Base-by-base conservation (phyloP, 1,140 invertebrate species). In the Neelides sp. region DNA sequence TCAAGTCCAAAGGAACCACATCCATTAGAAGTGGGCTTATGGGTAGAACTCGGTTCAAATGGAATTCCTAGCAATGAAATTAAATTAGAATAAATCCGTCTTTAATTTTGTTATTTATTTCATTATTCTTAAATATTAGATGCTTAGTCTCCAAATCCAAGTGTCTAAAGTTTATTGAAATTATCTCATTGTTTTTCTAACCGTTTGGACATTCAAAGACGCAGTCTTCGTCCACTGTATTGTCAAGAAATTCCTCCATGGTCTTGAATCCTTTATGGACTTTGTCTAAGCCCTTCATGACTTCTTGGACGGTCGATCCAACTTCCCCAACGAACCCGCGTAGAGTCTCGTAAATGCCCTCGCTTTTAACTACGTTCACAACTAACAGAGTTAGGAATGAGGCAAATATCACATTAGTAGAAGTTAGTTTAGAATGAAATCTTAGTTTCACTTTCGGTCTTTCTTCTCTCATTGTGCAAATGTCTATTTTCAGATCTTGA, bases 211-310 rank as follows among this genome's bases (percentile, higher is more conserved):
- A 90, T 48, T 74, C 68, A 64, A 75, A 88, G 26, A 81, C 66
- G 61, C 85, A 90, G 40, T 81, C 74, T 65, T 90, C 85, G 61
- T 86, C 84, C 10, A 86, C 78, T 12, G 84, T 82, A 3, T 82
- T 81, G 66, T 87, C 80, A 50, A 88, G 80, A 4, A 88, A 78
- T 52, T 87, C 82, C 61, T 87, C 80, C 32, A 86, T 73, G 4
- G 76, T 78, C 59, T 76, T 77, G 58, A 88, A 80, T 61, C 81
- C 83, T 51, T 76, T 75, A 15, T 76, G 79, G 4, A 87, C 44
- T 37, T 55, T 54, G 15, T 57, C 22, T 12, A 60, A 30, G 13
- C 54, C 58, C 8, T 20, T 17, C 1, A 35, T 27, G 0, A 60
- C 49, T 35, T 60, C 58, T 19, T 48, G 54, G 42, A 55, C 30